Percentiles rank a stretch among this genome's conserved stretches.
These are phyloP conservation scores for Drosophila eugracilis DNA, from an alignment of 1,140 invertebrate species.

Conservation along the genomic window DNA sequence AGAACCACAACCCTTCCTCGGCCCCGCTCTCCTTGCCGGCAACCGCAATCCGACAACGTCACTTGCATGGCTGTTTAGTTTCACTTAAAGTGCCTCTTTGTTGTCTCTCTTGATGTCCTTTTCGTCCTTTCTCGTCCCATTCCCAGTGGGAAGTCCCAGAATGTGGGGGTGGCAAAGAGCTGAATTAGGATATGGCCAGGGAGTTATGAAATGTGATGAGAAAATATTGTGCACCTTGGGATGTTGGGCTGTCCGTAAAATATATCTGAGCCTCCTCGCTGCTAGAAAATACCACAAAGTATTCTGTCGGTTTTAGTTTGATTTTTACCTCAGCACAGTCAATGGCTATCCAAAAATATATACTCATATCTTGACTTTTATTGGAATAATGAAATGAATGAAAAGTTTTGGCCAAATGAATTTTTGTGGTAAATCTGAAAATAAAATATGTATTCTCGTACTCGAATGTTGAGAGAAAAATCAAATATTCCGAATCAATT, in stretches of 20 bases:
- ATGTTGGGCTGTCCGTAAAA: conserved; percentile 4
- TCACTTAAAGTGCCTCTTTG: conserved; percentile 80
- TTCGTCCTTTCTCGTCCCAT: conserved; percentile 9
- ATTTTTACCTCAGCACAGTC: conserved; percentile 13
- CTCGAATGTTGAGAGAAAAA: conserved; percentile 2
- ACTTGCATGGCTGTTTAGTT: conserved; percentile 81
- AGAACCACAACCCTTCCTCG: conserved; percentile 38
- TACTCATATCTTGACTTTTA: conserved; percentile 25
- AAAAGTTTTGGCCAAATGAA: conserved; percentile 19
- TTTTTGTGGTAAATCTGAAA: conserved; percentile 24
- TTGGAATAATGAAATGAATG: conserved; percentile 38
- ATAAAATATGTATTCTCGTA: too few species aligned
- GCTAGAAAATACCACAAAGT: conserved; percentile 24
- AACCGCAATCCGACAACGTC: conserved; percentile 77
- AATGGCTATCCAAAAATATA: conserved; percentile 14
- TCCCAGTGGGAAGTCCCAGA: neutral
- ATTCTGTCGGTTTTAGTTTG: conserved; percentile 7
- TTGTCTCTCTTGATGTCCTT: conserved; percentile 37
- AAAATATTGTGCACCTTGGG: conserved; percentile 24
- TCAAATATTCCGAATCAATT: conserved; percentile 10
- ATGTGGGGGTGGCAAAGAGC: conserved; percentile 4
- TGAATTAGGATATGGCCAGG: conserved; percentile 28
- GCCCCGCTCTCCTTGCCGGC: conserved; percentile 10
- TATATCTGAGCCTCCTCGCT: conserved; percentile 2
- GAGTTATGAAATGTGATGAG: conserved; percentile 35